phyloP scores from a whole-genome alignment of 2,113 vertebrate species.

The Tachysurus fulvidraco region DNA sequence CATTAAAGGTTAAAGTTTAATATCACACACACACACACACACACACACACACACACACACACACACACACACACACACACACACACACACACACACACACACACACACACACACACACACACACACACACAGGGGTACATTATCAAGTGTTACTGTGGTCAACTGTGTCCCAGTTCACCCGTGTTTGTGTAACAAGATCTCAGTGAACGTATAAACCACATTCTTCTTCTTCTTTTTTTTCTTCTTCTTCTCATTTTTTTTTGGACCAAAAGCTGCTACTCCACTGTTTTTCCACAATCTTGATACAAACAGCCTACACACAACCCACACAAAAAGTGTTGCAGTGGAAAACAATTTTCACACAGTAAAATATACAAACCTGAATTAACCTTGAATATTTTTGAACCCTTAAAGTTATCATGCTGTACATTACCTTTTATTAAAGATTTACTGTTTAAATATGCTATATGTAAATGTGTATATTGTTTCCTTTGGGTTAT shows the following conservation, averaged over 20 bases:
- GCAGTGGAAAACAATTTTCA: background rate
- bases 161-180: slow-evolving; percentile 40
- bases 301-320: slow-evolving; percentile 17
- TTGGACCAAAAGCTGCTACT: background rate
- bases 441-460: background rate
- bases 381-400: slow-evolving; percentile 1
- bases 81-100: background rate
- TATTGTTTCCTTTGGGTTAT: background rate
- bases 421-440: background rate
- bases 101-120: background rate
- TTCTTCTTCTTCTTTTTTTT: background rate
- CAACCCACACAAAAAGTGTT: slow-evolving; percentile 8
- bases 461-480: background rate
- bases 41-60: background rate
- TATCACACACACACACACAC: background rate
- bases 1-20: background rate
- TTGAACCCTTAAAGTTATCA: background rate
- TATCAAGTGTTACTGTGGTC: slow-evolving; percentile 15
- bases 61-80: background rate
- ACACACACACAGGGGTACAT: background rate
- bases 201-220: background rate
- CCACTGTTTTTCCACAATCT: slow-evolving; percentile 3
- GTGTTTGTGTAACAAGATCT: background rate
- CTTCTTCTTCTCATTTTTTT: background rate
- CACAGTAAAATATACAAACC: background rate